These are phyloP conservation scores for Liodrosophila aerea DNA, from an alignment of 2,888 invertebrate species.

Conservation along the genomic window DNA sequence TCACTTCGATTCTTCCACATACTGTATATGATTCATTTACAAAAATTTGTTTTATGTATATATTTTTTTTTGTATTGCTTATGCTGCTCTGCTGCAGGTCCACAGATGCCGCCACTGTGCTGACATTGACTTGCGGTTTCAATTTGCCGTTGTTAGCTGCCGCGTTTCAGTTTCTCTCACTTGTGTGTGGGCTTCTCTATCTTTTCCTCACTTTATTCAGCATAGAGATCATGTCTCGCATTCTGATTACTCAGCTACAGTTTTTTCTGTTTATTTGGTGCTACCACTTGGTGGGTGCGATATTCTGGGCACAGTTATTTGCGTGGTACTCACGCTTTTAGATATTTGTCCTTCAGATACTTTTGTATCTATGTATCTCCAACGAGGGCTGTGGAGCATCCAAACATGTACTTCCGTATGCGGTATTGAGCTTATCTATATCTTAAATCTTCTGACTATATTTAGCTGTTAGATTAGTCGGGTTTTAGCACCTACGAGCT, in stretches of 20 bases:
- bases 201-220: conserved; percentile 64
- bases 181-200: conserved; percentile 73
- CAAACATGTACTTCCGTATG: conserved; percentile 59
- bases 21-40: background rate
- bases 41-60: conserved; percentile 20
- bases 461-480: conserved; percentile 56
- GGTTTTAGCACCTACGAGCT: conserved; percentile 46
- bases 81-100: conserved; percentile 27
- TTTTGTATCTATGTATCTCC: conserved; percentile 44
- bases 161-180: conserved; percentile 24
- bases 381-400: conserved; percentile 51
- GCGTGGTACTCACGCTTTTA: conserved; percentile 54
- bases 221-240: conserved; percentile 32
- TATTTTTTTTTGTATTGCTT: background rate
- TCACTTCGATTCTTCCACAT: background rate
- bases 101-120: conserved; percentile 65
- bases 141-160: conserved; percentile 44
- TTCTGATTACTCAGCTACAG: conserved; percentile 61
- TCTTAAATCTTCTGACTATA: conserved; percentile 58
- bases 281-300: conserved; percentile 55
- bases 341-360: conserved; percentile 64
- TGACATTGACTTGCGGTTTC: conserved; percentile 80
- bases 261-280: conserved; percentile 31
- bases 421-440: conserved; percentile 30
- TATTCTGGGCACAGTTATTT: conserved; percentile 65